Conservation (phyloP, 1,140 invertebrate genomes). For the Eumaeus atala region DNA sequence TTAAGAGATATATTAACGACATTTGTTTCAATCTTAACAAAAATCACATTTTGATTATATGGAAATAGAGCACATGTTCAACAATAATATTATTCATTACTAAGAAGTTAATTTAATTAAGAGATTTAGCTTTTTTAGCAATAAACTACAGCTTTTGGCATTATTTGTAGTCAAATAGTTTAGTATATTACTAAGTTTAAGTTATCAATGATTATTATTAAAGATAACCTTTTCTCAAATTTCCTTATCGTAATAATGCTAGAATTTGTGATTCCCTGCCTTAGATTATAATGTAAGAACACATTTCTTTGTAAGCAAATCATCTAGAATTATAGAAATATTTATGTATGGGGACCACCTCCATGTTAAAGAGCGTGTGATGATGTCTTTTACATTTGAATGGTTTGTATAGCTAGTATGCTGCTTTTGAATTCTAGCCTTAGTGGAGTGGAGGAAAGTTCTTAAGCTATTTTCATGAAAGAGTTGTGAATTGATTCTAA, state of each 20-base stretch:
- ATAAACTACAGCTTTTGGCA: conserved; percentile 57
- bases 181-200: conserved; percentile 43
- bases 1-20: conserved; percentile 14
- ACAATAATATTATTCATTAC: conserved; percentile 41
- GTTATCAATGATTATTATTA: background rate
- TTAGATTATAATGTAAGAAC: conserved; percentile 50
- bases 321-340: conserved; percentile 37
- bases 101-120: conserved; percentile 33
- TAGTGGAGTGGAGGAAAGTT: conserved; percentile 35
- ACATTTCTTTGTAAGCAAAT: conserved; percentile 37
- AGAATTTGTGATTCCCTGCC: conserved; percentile 61
- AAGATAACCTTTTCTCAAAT: conserved; percentile 34
- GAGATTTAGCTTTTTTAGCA: conserved; percentile 64
- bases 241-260: conserved; percentile 47
- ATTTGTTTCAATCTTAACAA: conserved; percentile 13
- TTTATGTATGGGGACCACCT: conserved; percentile 65
- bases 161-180: conserved; percentile 54
- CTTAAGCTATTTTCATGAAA: conserved; percentile 46
- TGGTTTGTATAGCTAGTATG: conserved; percentile 42
- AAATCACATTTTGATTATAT: conserved; percentile 38
- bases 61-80: conserved; percentile 57
- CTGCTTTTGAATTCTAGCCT: conserved; percentile 50
- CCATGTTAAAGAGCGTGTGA: conserved; percentile 54
- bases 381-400: conserved; percentile 42
- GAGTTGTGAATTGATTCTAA: conserved; percentile 58